These are phyloP conservation scores for Alaudala cheleensis DNA, from an alignment of 2,113 vertebrate genomes.

Conservation along the genomic window DNA sequence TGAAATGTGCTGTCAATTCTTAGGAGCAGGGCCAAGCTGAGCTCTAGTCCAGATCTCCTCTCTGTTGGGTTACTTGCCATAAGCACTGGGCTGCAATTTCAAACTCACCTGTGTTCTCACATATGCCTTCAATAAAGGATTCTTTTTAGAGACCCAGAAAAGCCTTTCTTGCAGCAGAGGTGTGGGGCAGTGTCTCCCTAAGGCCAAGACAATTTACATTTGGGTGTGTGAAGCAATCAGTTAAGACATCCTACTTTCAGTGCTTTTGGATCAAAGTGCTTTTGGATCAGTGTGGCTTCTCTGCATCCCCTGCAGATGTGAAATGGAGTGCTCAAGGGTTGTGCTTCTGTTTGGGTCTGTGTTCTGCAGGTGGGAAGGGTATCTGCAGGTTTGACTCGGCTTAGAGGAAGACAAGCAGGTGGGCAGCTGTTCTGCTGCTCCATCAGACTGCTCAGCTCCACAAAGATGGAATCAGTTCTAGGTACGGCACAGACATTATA, in stretches of 20 bases:
- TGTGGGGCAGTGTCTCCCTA: background rate
- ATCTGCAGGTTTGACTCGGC: background rate
- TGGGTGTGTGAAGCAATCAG: background rate
- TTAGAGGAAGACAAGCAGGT: background rate
- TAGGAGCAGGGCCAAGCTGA: background rate
- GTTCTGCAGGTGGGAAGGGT: background rate
- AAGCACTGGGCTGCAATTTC: background rate
- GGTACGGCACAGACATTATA: background rate
- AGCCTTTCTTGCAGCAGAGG: background rate
- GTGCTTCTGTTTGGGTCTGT: background rate
- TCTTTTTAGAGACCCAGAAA: background rate
- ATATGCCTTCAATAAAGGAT: background rate
- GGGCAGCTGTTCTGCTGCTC: background rate
- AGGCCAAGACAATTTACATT: background rate
- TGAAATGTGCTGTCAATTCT: background rate
- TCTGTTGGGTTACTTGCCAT: background rate
- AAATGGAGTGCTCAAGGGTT: background rate
- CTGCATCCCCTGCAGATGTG: background rate
- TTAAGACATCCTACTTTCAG: background rate
- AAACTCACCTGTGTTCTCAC: background rate
- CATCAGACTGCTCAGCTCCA: background rate
- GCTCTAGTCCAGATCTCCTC: background rate
- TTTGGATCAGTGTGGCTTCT: background rate
- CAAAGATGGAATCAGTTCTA: background rate
- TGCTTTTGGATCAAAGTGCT: background rate